Evolutionary conservation across 2,888 invertebrate genomes (phyloP), one percentile per base, ranked within the genome.

Genomic region (Oscheius sp.): DNA sequence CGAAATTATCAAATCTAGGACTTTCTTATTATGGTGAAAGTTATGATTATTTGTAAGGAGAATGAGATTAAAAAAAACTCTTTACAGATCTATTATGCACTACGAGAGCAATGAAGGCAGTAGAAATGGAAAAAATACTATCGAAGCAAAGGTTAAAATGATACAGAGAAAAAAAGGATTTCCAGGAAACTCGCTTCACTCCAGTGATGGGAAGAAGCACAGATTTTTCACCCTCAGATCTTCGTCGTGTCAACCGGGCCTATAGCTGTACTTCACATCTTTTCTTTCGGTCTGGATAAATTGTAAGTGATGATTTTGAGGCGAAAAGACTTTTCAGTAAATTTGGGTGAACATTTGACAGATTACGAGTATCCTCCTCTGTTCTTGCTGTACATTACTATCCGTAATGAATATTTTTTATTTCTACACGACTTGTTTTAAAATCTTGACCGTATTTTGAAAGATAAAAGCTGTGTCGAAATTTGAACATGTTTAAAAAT

Each of bases 41-140:
- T 20, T 84, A 84, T 66, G 84, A 84, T 67, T n/a, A n/a, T n/a
- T n/a, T n/a, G n/a, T n/a, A n/a, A n/a, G n/a, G n/a, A n/a, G n/a
- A n/a, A n/a, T n/a, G n/a, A n/a, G n/a, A n/a, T n/a, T n/a, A n/a
- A n/a, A n/a, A n/a, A n/a, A n/a, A n/a, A n/a, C n/a, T n/a, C n/a
- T n/a, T n/a, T 84, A 84, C 64, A 80, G 79, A 26, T 83, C 83
- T 22, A 54, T 54, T 32, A 85, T 84, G 84, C 84, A 85, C 69
- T 80, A 80, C 44, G 80, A 80, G 38, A 74, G 77, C 49, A 78
- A 75, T 51, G 80, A 80, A 36, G 79, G 79, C 30, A 81, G 80
- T 57, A 69, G 73, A 45, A 84, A 84, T 61, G 84, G 84, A 2
- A 75, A 78, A 32, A 85, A 83, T 54, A 84, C 84, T 3, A 84